phyloP scores from a whole-genome alignment of 2,113 vertebrate genomes.

The Diadophis punctatus region DNA sequence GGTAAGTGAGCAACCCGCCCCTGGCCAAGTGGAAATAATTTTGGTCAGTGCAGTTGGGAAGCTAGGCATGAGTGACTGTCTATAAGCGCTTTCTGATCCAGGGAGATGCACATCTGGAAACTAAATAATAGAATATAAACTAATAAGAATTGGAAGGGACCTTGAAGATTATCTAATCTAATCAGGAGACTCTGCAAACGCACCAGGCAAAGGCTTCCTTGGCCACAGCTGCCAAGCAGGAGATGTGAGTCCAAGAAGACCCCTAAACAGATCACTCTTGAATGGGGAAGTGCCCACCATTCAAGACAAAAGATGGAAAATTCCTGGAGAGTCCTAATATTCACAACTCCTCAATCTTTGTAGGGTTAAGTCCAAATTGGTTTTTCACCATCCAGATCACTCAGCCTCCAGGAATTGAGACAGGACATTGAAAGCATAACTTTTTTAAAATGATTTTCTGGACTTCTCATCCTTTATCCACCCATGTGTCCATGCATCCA shows the following conservation, averaged over 20 bases:
- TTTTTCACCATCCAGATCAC: background rate
- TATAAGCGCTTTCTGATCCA: background rate
- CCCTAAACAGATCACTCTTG: background rate
- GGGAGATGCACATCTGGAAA: background rate
- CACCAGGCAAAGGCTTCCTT: background rate
- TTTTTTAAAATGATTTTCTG: background rate
- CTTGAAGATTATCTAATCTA: background rate
- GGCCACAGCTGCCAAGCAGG: background rate
- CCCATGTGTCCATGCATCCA: background rate
- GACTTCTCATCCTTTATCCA: background rate
- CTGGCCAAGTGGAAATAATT: too few species aligned
- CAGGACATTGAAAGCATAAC: background rate
- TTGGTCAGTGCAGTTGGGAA: background rate
- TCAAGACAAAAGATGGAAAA: background rate
- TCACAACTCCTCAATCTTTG: background rate
- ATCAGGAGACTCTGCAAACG: background rate
- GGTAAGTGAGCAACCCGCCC: too few species aligned
- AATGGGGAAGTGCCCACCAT: background rate
- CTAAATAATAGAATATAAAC: background rate
- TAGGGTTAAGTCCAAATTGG: background rate
- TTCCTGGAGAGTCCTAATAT: background rate
- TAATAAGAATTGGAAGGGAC: background rate
- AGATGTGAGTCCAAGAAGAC: background rate
- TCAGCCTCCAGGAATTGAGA: background rate
- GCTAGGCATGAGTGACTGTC: background rate